Conservation (phyloP, 1,140 invertebrate genomes). For the Leptinotarsa undecemlineata region DNA sequence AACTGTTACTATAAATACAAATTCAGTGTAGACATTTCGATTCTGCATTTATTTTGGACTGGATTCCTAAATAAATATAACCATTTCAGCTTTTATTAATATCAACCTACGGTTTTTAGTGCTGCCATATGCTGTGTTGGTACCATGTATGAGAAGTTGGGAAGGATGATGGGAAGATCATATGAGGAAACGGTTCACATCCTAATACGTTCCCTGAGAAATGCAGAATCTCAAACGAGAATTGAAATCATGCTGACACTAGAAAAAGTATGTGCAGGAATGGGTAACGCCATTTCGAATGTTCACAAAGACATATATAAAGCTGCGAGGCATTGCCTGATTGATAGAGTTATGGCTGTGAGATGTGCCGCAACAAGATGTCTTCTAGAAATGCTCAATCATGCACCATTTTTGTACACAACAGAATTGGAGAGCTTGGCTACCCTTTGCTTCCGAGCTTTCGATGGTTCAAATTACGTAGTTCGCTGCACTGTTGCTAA, state of each 20-base stretch:
- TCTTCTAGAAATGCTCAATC: conserved; percentile 85
- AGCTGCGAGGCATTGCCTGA: conserved; percentile 79
- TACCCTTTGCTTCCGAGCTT: conserved; percentile 85
- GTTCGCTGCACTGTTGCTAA: conserved; percentile 90
- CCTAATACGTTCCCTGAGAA: conserved; percentile 87
- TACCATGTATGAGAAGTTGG: conserved; percentile 96
- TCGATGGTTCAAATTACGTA: conserved; percentile 95
- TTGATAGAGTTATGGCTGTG: conserved; percentile 89
- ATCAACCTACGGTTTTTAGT: conserved; percentile 60
- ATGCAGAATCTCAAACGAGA: conserved; percentile 93
- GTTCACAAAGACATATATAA: conserved; percentile 94
- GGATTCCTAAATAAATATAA: no score
- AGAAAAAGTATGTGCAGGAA: conserved; percentile 86
- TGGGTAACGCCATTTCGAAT: conserved; percentile 84
- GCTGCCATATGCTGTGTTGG: conserved; percentile 96
- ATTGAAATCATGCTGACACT: conserved; percentile 97
- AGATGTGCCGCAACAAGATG: conserved; percentile 88
- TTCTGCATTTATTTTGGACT: no score
- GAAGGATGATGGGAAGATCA: conserved; percentile 96
- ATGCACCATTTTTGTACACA: conserved; percentile 85
- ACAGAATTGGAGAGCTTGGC: conserved; percentile 88
- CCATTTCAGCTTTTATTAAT: no score
- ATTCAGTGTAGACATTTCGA: no score
- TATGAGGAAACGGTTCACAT: conserved; percentile 97
- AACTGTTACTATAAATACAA: no score